Base-by-base conservation (phyloP, 2,888 invertebrate species). In the Ditylenchus weischeri region DNA sequence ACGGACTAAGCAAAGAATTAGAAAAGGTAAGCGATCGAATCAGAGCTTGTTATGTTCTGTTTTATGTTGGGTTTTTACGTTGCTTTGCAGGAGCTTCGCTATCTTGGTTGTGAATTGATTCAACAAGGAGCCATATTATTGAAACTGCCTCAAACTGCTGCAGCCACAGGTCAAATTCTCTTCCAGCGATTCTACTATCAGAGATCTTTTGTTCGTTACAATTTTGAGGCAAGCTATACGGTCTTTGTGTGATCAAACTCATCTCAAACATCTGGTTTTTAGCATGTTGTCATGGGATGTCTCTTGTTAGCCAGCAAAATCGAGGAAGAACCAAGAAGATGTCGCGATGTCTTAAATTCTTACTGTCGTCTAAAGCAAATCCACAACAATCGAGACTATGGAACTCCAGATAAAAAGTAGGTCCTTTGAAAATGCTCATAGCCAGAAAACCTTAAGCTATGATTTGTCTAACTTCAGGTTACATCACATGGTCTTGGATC, bases 181-280 rank as follows among this genome's bases (percentile, higher is more conserved):
- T 92, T 95, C 79, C 98, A 98, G 85, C 88, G 98, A 74, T 99
- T 96, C 86, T 99, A 93, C 85, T 98, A 94, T 85, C 92, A 92
- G 36, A 96, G 96, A 85, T 96, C 96, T 59, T 91, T 98, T 84
- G 93, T 96, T 57, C 89, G 93, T 75, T 92, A 95, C 85, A 91
- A 92, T 69, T 93, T 95, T 90, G 96, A 98, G 86, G 92, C 91
- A 43, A 91, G 83, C 72, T 11, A 29, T 29, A 29, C 29, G 29
- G 29, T 29, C 29, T 29, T 29, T 29, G 2, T 29, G 29, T 29
- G 2, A 29, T 29, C 29, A 29, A 29, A 29, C 29, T 29, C 29
- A 5, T 29, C 29, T 29, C 29, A 29, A 54, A 13, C 69, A 69
- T 29, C 36, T n/a, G n/a, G 4, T 1, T 59, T 73, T 74, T 65